Conservation (phyloP, 2,113 vertebrate species). For the Chascanopsetta lugubris region DNA sequence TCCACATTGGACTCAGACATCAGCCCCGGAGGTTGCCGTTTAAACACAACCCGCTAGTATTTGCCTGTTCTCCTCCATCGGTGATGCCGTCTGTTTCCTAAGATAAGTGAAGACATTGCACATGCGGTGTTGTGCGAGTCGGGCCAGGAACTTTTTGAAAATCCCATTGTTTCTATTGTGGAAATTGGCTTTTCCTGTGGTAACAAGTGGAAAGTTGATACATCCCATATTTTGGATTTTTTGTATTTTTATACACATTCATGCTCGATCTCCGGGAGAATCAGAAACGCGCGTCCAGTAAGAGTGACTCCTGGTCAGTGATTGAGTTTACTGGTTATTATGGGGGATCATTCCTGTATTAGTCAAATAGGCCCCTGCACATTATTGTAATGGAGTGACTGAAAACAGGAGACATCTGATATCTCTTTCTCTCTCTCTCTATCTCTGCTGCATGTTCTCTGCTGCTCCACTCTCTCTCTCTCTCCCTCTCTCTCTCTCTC, state of each 20-base stretch:
- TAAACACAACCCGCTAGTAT: too few species aligned
- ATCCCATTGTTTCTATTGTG: too few species aligned
- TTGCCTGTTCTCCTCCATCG: too few species aligned
- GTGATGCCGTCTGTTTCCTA: too few species aligned
- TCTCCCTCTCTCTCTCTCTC: not conserved
- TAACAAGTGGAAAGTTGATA: too few species aligned
- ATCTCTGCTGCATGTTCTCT: slow-evolving; percentile 49
- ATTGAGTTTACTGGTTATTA: slow-evolving; percentile 71
- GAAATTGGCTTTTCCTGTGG: too few species aligned
- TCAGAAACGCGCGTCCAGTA: slow-evolving; percentile 1
- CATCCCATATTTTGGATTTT: too few species aligned
- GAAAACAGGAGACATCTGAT: slow-evolving; percentile 89
- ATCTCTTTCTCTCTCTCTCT: slow-evolving; percentile 48
- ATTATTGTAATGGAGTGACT: slow-evolving; percentile 90
- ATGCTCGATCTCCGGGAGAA: not conserved
- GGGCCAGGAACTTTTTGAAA: too few species aligned
- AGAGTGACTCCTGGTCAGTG: slow-evolving; percentile 36
- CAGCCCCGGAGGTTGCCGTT: too few species aligned
- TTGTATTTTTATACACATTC: not conserved
- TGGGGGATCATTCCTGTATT: slow-evolving; percentile 74
- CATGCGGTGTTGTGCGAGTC: too few species aligned
- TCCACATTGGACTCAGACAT: too few species aligned
- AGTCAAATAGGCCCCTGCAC: slow-evolving; percentile 83
- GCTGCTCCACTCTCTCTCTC: not conserved
- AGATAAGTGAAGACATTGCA: too few species aligned